These are phyloP conservation scores for Capitulum mitella DNA, from an alignment of 2,888 invertebrate genomes.

Conservation along the genomic window DNA sequence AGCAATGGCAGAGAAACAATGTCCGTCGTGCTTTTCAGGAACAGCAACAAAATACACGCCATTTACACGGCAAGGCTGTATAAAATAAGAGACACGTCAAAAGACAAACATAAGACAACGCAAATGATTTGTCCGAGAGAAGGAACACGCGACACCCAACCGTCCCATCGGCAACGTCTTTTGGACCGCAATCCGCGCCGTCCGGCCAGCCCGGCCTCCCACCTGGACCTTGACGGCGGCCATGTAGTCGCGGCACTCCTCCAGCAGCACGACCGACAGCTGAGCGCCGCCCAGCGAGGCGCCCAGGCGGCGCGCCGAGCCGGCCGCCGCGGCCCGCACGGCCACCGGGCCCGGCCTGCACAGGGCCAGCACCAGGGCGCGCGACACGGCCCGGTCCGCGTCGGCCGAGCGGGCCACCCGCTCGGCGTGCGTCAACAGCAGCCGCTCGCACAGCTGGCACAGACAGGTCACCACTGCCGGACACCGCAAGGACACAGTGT, in stretches of 20 bases:
- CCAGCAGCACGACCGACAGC: conserved; percentile 27
- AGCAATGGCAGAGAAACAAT: too few species aligned
- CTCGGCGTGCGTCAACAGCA: conserved; percentile 13
- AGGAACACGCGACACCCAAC: too few species aligned
- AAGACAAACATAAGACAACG: too few species aligned
- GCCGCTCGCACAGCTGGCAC: conserved; percentile 21
- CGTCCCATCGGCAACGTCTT: too few species aligned
- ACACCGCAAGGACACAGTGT: background rate
- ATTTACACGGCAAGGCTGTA: too few species aligned
- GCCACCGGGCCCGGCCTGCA: background rate
- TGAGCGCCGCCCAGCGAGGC: conserved; percentile 29
- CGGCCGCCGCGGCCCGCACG: conserved; percentile 31
- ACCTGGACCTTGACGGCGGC: background rate
- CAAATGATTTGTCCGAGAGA: too few species aligned
- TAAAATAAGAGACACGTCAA: too few species aligned
- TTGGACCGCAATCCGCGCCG: too few species aligned
- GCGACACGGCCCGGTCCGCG: background rate
- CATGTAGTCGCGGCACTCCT: background rate
- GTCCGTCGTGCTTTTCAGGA: too few species aligned
- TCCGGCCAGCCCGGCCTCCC: too few species aligned
- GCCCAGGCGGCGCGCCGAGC: conserved; percentile 30
- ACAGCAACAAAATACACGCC: too few species aligned
- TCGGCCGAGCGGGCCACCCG: background rate
- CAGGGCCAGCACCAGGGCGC: background rate
- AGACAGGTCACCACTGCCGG: background rate